Evolutionary conservation across 2,888 invertebrate species (phyloP), one percentile per base, ranked within the genome.

Genomic region (Microctonus aethiopoides): DNA sequence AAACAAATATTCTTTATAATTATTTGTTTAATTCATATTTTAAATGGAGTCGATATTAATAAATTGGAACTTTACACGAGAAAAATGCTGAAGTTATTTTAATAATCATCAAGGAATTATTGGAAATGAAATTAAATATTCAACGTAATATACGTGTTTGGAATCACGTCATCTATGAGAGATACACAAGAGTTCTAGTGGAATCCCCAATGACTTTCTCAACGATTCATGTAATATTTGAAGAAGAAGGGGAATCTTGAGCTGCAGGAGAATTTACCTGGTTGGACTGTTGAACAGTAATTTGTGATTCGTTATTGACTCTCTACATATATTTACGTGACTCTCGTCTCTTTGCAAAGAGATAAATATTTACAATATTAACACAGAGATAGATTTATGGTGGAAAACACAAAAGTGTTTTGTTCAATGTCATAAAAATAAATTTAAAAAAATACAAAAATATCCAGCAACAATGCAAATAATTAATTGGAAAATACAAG

Each of bases 251-350:
- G 77, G 72, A 60, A 74, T 68, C 34, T 64, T 67, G 57, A 72
- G 66, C 13, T 22, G 60, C 72, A 71, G 70, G 72, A 70, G 75
- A 75, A 73, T 74, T 63, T 54, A 20, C 68, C 36, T 67, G 51
- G 62, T 59, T 64, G 72, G 46, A 67, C 57, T 32, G 61, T 64
- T 61, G 60, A 24, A 69, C 77, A 77, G 77, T 77, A 68, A 73
- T 73, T 68, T 66, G 68, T 70, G 70, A 69, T 72, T 68, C 62
- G 64, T 69, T 60, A 24, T 26, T n/a, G 63, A 46, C 59, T 41
- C 62, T 61, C 46, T 69, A 69, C 72, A 70, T 71, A 73, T 36
- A 72, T 64, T 39, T n/a, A 20, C 11, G 26, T 11, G 13, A 32
- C 51, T 29, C 52, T 29, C 52, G 16, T n/a, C n/a, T 5, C n/a